Percentiles rank a stretch among this genome's conserved stretches.
phyloP scores from a whole-genome alignment of 2,797 vertebrate species.

The Leuciscus waleckii region DNA sequence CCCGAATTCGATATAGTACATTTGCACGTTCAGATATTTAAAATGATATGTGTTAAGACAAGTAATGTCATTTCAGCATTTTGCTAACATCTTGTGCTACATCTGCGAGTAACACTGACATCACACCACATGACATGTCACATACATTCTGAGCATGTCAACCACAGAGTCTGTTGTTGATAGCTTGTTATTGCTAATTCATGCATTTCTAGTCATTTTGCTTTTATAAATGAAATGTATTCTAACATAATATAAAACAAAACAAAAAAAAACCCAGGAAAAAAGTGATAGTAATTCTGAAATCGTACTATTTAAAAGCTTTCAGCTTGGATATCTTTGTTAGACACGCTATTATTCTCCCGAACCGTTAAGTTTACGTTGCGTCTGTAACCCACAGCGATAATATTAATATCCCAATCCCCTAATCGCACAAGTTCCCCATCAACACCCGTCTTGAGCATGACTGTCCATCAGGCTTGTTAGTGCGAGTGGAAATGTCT shows the following conservation, averaged over 20 bases:
- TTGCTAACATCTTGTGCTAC: slow-evolving; percentile 37
- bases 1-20: slow-evolving; percentile 10
- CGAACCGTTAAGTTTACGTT: slow-evolving; percentile 1
- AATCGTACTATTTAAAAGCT: slow-evolving; percentile 13
- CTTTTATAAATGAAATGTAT: slow-evolving; percentile 42
- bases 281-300: neutral
- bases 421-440: neutral
- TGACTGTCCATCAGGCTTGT: neutral
- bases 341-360: neutral
- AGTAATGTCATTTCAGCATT: slow-evolving; percentile 22
- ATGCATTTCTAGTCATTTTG: slow-evolving; percentile 59
- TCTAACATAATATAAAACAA: slow-evolving; percentile 23
- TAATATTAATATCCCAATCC: slow-evolving; percentile 16
- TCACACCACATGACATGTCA: slow-evolving; percentile 40
- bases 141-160: slow-evolving; percentile 57
- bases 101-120: slow-evolving; percentile 44
- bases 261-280: slow-evolving; percentile 7
- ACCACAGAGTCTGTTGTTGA: slow-evolving; percentile 53
- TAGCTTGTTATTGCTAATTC: slow-evolving; percentile 65
- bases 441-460: slow-evolving; percentile 19
- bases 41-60: slow-evolving; percentile 50
- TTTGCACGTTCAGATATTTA: slow-evolving; percentile 31
- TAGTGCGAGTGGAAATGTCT: slow-evolving; percentile 22
- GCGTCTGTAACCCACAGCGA: neutral
- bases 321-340: slow-evolving; percentile 14